These are phyloP conservation scores for Dipodomys ordii DNA, from an alignment of 2,113 vertebrate species.

Conservation along the genomic window DNA sequence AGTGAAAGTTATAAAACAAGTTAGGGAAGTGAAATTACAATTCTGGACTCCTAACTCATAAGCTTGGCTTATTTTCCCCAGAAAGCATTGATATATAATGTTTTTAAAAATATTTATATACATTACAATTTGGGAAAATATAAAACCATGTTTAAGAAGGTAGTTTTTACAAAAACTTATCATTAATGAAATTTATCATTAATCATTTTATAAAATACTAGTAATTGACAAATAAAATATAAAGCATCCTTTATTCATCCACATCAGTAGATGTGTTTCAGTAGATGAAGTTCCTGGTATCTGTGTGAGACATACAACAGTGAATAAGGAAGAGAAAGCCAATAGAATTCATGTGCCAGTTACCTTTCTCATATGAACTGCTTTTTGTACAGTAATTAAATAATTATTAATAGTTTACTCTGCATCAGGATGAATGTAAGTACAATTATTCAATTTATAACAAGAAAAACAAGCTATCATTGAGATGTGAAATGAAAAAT, in stretches of 20 bases:
- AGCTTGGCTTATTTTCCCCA: neutral
- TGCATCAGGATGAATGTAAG: neutral
- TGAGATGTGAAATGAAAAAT: neutral
- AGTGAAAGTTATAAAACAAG: neutral
- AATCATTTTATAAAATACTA: neutral
- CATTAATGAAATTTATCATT: neutral
- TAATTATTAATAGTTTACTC: conserved; percentile 44
- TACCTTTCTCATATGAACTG: neutral
- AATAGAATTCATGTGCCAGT: neutral
- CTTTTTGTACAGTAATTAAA: neutral
- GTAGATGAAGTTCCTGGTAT: neutral
- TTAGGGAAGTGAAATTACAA: neutral
- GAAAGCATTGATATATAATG: neutral
- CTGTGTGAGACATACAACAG: neutral
- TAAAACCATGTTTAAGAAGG: neutral
- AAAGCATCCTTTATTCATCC: neutral
- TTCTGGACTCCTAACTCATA: neutral
- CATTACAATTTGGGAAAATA: neutral
- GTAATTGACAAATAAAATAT: neutral
- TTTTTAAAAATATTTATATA: neutral
- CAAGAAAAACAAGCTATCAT: neutral
- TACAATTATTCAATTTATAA: neutral
- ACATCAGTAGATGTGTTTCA: neutral
- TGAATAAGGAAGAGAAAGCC: neutral
- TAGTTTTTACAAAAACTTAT: neutral